Evolutionary conservation across 92 coral and sea anemone genomes (phyloP), one percentile per base, ranked within the genome.

Genomic region (Pocillopora meandrina): DNA sequence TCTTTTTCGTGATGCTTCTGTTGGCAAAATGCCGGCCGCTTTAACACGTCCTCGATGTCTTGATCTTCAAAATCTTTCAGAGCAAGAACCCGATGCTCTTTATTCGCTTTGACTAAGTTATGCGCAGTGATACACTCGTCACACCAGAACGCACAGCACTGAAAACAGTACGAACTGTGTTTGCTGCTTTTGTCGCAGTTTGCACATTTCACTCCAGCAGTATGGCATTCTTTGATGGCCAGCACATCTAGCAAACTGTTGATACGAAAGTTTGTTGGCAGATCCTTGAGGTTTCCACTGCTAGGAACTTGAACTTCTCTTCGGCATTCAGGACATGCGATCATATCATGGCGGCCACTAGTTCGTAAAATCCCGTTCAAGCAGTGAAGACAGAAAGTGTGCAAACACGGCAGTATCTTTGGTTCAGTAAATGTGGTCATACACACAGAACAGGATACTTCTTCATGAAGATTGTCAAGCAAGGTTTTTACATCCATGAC

Each of bases 361-460:
- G 13, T 65, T 65, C 35, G 33, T 65, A 8, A 33, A 7, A 65
- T n/a, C 14, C 0, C 33, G 36, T 65, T 23, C 13, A 65, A n/a
- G 70, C 14, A 23, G 26, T 0, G 26, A 23, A 23, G 26, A 23
- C 26, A 23, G 26, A 23, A 23, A 23, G 72, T 75, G 87, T 87
- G 90, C 16, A 82, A 82, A 31, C 87, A 87, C 21, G 90, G 87
- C 12, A 87, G 72, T 47, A 36, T 61, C 34, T 79, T 79, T 79
- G 84, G 84, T 49, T 56, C 70, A 21, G 35, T 65, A 33, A 65
- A 65, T 65, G 70, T n/a, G 13, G 1, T 9, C 70, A 2, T 56
- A 26, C 84, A 79, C 47, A 65, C 74, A 52, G 84, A 49, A 49
- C 84, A 79, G 64, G 74, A 79, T 49, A 66, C 75, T 66, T 79